Conservation (phyloP, 1,140 invertebrate species). For the Stegodyphus dumicola region DNA sequence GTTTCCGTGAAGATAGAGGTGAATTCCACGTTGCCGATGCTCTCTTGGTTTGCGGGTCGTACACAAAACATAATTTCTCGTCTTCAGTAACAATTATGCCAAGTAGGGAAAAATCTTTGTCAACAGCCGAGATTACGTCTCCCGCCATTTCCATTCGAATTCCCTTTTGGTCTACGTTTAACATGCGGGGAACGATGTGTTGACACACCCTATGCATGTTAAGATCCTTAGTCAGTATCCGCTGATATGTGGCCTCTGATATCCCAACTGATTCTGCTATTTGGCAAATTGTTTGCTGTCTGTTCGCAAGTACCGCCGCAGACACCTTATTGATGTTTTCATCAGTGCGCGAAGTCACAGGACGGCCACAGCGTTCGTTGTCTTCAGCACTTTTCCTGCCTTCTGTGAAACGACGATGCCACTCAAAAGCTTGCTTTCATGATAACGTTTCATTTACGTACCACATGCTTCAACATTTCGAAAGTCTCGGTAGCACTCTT, state of each 20-base stretch:
- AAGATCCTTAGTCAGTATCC: no score
- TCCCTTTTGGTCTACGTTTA: no score
- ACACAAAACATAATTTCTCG: constrained; percentile 39
- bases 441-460: neutral
- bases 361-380: neutral
- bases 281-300: no score
- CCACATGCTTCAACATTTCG: neutral
- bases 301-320: no score
- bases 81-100: no score
- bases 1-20: constrained; percentile 6
- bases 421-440: constrained; percentile 15
- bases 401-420: neutral
- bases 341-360: neutral
- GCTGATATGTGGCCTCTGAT: no score
- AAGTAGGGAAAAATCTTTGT: no score
- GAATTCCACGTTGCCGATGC: constrained; percentile 9
- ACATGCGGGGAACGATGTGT: no score
- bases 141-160: no score
- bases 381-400: neutral
- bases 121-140: no score
- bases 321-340: neutral
- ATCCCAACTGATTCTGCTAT: no score
- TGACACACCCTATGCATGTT: no score
- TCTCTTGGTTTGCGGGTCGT: constrained; percentile 13
- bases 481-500: constrained; percentile 15